Evolutionary conservation across 2,113 vertebrate genomes (phyloP).

Genomic region (Myotis lucifugus): DNA sequence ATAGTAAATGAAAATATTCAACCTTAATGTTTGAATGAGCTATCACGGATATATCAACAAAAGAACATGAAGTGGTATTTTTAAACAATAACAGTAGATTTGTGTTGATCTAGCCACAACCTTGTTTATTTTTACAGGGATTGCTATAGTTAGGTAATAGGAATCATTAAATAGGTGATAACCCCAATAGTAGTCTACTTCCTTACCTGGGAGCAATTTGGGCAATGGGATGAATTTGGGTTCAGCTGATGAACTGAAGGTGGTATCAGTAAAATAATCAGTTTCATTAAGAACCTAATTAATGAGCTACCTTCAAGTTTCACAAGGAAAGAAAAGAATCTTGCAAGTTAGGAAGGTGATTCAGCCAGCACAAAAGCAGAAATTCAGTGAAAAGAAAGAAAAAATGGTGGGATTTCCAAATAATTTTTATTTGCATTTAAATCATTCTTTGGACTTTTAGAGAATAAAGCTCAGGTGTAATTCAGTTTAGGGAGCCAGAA

Average conservation of each 20-base stretch:
- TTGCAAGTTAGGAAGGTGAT: not conserved
- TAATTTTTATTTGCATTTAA: not conserved
- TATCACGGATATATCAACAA: not conserved
- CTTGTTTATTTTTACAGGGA: not conserved
- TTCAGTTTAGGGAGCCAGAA: not conserved
- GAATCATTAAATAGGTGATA: not conserved
- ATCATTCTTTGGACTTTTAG: not conserved
- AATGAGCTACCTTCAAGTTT: conserved; percentile 31
- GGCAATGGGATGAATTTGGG: not conserved
- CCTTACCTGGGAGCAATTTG: not conserved
- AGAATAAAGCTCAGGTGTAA: not conserved
- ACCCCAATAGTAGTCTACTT: not conserved
- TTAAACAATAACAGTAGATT: not conserved
- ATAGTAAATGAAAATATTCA: not conserved
- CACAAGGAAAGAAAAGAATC: not conserved
- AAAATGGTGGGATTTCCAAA: not conserved
- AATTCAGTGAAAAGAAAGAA: not conserved
- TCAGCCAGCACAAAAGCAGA: conserved; percentile 11
- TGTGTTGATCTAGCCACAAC: not conserved
- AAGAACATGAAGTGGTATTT: not conserved
- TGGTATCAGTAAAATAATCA: conserved; percentile 43
- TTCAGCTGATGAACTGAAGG: conserved; percentile 26
- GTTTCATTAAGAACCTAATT: conserved; percentile 17
- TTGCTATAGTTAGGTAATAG: not conserved
- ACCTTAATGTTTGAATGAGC: not conserved